Conservation (phyloP, 2,888 invertebrate species). For the Pandemis heparana region DNA sequence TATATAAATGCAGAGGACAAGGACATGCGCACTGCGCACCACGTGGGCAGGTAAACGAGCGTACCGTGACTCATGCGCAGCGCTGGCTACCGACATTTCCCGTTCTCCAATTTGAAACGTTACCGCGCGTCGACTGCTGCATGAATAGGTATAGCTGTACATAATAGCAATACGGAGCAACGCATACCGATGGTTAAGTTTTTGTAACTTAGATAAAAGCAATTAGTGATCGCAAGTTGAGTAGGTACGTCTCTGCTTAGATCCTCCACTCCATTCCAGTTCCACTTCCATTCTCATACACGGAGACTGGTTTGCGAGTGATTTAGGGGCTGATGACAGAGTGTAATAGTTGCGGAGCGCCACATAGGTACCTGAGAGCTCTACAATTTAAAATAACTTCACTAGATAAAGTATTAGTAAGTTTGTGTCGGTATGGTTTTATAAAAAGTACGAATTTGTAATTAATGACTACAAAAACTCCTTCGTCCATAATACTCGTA, state of each 20-base stretch:
- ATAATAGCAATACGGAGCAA: conserved; percentile 5
- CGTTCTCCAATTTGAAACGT: conserved; percentile 46
- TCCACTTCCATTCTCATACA: too few species aligned
- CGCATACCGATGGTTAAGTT: conserved; percentile 13
- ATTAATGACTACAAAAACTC: too few species aligned
- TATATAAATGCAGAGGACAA: conserved; percentile 48
- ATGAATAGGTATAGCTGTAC: conserved; percentile 21
- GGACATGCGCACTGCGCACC: conserved; percentile 49
- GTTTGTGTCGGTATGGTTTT: too few species aligned
- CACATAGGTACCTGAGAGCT: too few species aligned
- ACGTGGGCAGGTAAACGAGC: conserved; percentile 57
- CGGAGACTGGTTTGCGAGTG: too few species aligned
- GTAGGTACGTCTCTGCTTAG: neutral
- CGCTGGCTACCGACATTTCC: conserved; percentile 45
- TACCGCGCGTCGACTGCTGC: conserved; percentile 17
- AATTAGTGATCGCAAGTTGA: conserved; percentile 6
- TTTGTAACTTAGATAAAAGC: conserved; percentile 9
- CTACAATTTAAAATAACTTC: too few species aligned
- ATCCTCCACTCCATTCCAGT: too few species aligned
- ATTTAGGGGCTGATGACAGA: too few species aligned
- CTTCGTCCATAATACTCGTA: too few species aligned
- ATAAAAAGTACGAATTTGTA: too few species aligned
- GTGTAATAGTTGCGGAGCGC: too few species aligned
- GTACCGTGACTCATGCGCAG: conserved; percentile 60
- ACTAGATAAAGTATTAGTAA: too few species aligned